Evolutionary conservation across 2,888 invertebrate genomes (phyloP).

Genomic region (Beris chalybata): DNA sequence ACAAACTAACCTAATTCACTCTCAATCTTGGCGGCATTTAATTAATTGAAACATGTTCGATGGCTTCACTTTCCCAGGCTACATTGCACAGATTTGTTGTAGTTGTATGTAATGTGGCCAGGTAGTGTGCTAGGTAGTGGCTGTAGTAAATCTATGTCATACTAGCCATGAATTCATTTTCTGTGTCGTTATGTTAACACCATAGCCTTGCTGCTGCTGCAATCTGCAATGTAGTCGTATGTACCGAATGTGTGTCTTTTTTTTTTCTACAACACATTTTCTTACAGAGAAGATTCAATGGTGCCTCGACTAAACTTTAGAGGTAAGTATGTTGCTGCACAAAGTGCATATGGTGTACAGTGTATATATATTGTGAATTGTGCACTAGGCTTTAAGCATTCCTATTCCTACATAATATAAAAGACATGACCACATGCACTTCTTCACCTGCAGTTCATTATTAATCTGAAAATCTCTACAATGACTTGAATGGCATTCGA

Average conservation of each 20-base stretch:
- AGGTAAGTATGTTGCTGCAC: constrained; percentile 3
- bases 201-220: constrained; percentile 1
- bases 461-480: constrained; percentile 19
- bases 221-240: constrained; percentile 5
- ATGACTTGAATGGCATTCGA: constrained; percentile 12
- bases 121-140: not conserved
- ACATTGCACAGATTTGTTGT: constrained; percentile 12
- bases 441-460: constrained; percentile 23
- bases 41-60: constrained; percentile 21
- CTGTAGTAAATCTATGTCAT: constrained; percentile 9
- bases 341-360: not conserved
- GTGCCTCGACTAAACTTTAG: not conserved
- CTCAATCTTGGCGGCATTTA: constrained; percentile 20
- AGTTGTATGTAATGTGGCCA: not conserved
- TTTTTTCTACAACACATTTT: not conserved
- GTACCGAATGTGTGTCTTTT: constrained; percentile 2
- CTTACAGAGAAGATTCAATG: not conserved
- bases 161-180: constrained; percentile 21
- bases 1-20: constrained; percentile 13
- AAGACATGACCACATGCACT: constrained; percentile 15
- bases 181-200: constrained; percentile 20
- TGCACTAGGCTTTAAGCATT: not conserved
- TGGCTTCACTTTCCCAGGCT: constrained; percentile 21
- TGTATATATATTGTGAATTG: not conserved
- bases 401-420: constrained; percentile 7